These are phyloP conservation scores for Cygnus atratus DNA, from an alignment of 2,113 vertebrate genomes.

Conservation along the genomic window DNA sequence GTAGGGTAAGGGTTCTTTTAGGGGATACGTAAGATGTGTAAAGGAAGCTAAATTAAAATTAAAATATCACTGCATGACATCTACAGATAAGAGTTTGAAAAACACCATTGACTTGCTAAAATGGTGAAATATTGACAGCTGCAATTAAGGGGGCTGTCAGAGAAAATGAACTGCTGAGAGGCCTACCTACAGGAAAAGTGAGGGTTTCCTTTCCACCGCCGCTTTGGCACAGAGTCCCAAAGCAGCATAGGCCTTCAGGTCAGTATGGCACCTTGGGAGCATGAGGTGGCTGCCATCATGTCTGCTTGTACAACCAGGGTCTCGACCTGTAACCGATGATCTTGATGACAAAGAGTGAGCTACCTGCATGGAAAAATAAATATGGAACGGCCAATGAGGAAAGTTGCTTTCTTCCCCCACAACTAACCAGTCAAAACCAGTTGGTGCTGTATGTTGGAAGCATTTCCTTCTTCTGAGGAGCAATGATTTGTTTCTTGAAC, in stretches of 20 bases:
- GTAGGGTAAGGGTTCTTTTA: background rate
- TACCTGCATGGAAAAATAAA: background rate
- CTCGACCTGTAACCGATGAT: background rate
- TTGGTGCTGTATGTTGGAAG: rapidly evolving
- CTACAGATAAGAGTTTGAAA: background rate
- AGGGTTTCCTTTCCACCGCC: background rate
- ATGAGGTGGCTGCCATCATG: background rate
- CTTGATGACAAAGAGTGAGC: rapidly evolving
- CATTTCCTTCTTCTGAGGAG: background rate
- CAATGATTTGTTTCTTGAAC: background rate
- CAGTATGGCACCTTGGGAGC: background rate
- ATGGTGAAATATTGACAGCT: background rate
- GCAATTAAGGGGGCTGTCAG: background rate
- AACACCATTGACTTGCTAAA: background rate
- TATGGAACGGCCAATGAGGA: background rate
- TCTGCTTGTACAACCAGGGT: background rate
- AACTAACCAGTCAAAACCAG: rapidly evolving
- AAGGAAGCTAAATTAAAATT: background rate
- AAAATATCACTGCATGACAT: background rate
- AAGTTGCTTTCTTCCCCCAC: background rate
- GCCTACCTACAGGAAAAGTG: background rate
- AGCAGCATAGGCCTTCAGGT: background rate
- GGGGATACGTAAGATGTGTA: background rate
- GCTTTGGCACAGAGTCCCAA: background rate
- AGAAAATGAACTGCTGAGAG: background rate